Percentiles rank a stretch among this genome's conserved stretches.
Evolutionary conservation across 2,797 vertebrate species (phyloP).

Genomic region (Merluccius polli): DNA sequence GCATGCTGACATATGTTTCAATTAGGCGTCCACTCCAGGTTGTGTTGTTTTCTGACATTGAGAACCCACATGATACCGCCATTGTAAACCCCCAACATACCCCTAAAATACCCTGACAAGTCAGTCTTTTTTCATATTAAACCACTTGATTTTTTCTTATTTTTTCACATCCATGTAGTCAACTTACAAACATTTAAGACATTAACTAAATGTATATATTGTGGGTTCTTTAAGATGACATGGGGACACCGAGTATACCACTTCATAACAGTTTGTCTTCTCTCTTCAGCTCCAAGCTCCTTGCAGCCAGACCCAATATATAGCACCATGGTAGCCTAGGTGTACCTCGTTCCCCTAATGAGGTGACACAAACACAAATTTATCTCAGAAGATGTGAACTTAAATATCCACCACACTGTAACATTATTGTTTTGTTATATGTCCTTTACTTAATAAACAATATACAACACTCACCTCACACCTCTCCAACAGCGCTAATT

Average conservation of each 20-base stretch:
- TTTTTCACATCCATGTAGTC: not conserved
- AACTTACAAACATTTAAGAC: not conserved
- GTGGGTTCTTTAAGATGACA: not conserved
- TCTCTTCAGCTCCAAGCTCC: not conserved
- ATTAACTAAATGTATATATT: not conserved
- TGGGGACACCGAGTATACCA: not conserved
- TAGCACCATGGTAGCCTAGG: not conserved
- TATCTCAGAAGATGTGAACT: not conserved
- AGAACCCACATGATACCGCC: not conserved
- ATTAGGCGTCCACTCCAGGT: slow-evolving; percentile 36
- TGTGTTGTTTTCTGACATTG: slow-evolving; percentile 34
- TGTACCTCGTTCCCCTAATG: not conserved
- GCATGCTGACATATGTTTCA: slow-evolving; percentile 30
- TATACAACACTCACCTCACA: slow-evolving; percentile 38
- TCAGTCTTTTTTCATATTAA: not conserved
- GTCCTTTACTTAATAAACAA: not conserved
- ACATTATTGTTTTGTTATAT: not conserved
- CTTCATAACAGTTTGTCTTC: not conserved
- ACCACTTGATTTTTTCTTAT: not conserved
- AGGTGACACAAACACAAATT: not conserved
- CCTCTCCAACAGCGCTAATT: slow-evolving; percentile 45
- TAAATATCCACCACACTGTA: not conserved
- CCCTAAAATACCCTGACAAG: no score
- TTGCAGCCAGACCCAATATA: not conserved
- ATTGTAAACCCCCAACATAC: not conserved